phyloP scores from a whole-genome alignment of 2,797 vertebrate species.

The Micrastur ruficollis region DNA sequence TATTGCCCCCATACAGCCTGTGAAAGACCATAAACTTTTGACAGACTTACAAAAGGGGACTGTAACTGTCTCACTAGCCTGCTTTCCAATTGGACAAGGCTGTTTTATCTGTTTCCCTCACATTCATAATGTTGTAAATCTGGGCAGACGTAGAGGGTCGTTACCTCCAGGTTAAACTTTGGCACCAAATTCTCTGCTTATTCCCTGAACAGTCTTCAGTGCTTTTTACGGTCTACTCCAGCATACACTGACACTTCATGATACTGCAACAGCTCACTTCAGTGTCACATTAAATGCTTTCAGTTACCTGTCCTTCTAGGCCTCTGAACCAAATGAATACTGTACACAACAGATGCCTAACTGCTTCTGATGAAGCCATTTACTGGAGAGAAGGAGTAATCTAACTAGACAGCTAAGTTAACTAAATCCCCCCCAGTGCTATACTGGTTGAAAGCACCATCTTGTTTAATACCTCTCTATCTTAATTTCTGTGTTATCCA shows the following conservation, averaged over 20 bases:
- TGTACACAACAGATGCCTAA: background rate
- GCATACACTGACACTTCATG: background rate
- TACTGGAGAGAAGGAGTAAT: background rate
- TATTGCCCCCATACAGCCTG: constrained; percentile 16
- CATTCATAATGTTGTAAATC: constrained; percentile 1
- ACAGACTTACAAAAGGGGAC: constrained; percentile 60
- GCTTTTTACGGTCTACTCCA: background rate
- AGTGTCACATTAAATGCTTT: background rate
- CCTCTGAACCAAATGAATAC: background rate
- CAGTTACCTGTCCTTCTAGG: background rate
- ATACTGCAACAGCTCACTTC: background rate
- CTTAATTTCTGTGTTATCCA: background rate
- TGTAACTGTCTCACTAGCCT: constrained; percentile 58
- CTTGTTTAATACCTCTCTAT: background rate
- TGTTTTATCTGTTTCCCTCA: background rate
- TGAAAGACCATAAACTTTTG: constrained; percentile 61
- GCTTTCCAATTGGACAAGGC: constrained; percentile 6
- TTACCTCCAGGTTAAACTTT: background rate
- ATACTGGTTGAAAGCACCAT: background rate
- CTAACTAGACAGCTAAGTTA: background rate
- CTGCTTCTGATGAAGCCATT: background rate
- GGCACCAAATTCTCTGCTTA: background rate
- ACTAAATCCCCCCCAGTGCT: background rate
- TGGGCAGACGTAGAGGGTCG: background rate
- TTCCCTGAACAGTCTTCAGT: background rate